Base-by-base conservation (phyloP, 1,140 invertebrate species). In the Drosophila fuyamai region DNA sequence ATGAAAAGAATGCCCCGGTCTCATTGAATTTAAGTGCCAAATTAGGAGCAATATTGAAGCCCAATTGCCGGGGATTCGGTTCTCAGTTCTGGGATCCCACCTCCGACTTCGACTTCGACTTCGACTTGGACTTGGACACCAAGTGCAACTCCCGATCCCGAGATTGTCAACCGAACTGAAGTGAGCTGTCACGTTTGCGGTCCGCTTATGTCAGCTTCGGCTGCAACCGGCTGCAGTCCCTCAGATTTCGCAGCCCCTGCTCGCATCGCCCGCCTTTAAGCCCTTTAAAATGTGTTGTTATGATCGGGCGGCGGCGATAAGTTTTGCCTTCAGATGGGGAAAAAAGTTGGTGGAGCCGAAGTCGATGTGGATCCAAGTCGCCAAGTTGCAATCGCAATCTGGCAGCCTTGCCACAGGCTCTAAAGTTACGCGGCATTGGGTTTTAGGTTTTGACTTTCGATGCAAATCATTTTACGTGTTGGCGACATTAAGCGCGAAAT, bases 211-310 rank as follows among this genome's bases (percentile, higher is more conserved):
- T 89, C 84, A 88, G 84, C 67, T 80, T 73, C 82, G 66, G 62
- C 76, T 79, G 84, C 84, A 83, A 89, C 84, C 73, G 78, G 62
- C 65, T 61, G 58, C 65, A 65, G 57, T 51, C 56, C 43, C 48
- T 36, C 38, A 56, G 50, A 50, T 57, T 68, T 32, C 35, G 51
- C 16, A 16, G 27, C 10, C 44, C 38, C n/a, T 18, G 6, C 41
- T 44, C 43, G 43, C 8, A 44, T 41, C 38, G 12, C 43, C 59
- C 47, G 36, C 50, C 36, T 58, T 81, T 89, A 91, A 91, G 84
- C 88, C 88, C 89, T 91, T 91, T 84, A 88, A 91, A 91, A 91
- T 91, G 88, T 84, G 88, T 91, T 91, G 88, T 91, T 91, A 91
- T 91, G 88, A 91, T 91, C 88, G 84, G 77, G 72, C 54, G 53